Conservation (phyloP, 2,888 invertebrate species). For the Dysmachus trigonus region DNA sequence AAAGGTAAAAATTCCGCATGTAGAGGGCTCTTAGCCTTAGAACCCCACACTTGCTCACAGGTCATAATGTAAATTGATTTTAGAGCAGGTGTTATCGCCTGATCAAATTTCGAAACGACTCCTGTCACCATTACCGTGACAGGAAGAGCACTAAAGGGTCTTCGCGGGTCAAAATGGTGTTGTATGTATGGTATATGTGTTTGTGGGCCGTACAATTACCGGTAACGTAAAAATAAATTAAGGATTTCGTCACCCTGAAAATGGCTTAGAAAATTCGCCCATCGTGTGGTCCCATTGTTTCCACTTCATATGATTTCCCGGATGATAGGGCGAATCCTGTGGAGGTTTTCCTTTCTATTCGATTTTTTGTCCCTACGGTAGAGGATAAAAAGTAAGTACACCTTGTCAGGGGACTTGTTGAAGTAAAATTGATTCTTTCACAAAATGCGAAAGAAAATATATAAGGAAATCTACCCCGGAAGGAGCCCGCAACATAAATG, state of each 20-base stretch:
- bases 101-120: background rate
- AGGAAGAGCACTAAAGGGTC: background rate
- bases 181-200: background rate
- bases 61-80: background rate
- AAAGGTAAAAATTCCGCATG: background rate
- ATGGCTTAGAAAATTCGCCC: background rate
- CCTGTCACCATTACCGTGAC: background rate
- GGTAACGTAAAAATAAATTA: background rate
- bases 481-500: background rate
- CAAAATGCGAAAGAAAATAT: background rate
- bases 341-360: background rate
- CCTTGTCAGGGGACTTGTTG: constrained; percentile 12
- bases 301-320: constrained; percentile 1
- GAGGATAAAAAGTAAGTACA: background rate
- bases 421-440: constrained; percentile 13
- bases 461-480: constrained; percentile 3
- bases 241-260: constrained; percentile 5
- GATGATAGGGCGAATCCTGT: background rate
- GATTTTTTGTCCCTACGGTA: background rate
- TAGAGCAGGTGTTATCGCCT: background rate
- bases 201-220: background rate
- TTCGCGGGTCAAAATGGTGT: background rate
- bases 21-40: background rate
- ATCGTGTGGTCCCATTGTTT: constrained; percentile 14
- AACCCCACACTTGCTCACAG: background rate